A percentile compares a stretch with the other conserved stretches of the same genome.
These are phyloP conservation scores for Schrankia costaestrigalis DNA, from an alignment of 2,888 invertebrate genomes.

Conservation along the genomic window DNA sequence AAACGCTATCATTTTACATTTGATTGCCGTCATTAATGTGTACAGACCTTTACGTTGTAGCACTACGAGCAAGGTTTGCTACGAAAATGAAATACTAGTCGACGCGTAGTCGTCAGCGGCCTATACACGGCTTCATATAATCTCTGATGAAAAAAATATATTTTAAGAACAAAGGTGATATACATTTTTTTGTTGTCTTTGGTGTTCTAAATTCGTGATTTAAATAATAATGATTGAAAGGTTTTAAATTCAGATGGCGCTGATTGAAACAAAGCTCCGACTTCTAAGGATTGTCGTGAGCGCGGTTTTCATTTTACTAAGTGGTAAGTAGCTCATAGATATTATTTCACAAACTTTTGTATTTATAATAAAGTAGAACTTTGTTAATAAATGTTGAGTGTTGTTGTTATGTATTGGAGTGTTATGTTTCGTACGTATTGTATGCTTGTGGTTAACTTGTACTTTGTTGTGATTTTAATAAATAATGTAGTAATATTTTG, in stretches of 20 bases:
- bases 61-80: slow-evolving; percentile 18
- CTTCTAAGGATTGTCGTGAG: slow-evolving; percentile 40
- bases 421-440: too few species aligned
- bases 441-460: too few species aligned
- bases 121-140: too few species aligned
- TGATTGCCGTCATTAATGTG: slow-evolving; percentile 17
- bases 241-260: slow-evolving; percentile 51
- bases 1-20: slow-evolving; percentile 10
- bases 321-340: slow-evolving; percentile 59
- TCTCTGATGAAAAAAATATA: too few species aligned
- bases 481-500: too few species aligned
- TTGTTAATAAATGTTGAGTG: slow-evolving; percentile 44
- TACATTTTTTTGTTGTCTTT: background rate
- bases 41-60: slow-evolving; percentile 29
- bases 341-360: slow-evolving; percentile 46
- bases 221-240: slow-evolving; percentile 10
- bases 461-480: too few species aligned
- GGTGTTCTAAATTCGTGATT: slow-evolving; percentile 3
- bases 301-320: slow-evolving; percentile 61
- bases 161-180: too few species aligned
- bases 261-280: slow-evolving; percentile 38
- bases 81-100: slow-evolving; percentile 33
- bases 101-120: slow-evolving; percentile 34
- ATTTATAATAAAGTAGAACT: slow-evolving; percentile 40
- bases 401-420: slow-evolving; percentile 33